These are phyloP conservation scores for Hydraecia micacea DNA, from an alignment of 2,888 invertebrate species.

Conservation along the genomic window DNA sequence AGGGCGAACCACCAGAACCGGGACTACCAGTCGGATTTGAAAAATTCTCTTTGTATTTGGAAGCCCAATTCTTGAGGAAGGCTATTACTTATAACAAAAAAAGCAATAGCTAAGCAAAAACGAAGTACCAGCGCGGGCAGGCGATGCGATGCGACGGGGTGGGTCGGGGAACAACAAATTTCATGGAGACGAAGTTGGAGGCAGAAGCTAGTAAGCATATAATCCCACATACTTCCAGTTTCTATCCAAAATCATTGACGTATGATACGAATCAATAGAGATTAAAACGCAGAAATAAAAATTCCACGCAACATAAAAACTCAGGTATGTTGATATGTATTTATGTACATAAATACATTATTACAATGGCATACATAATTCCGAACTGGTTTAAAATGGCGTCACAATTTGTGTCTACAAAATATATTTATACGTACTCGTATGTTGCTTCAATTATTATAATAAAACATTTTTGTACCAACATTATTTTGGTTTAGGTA, in stretches of 20 bases:
- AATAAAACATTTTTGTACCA: conserved; percentile 55
- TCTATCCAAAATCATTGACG: conserved; percentile 42
- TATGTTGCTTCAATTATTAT: conserved; percentile 53
- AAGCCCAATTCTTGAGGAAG: too few species aligned
- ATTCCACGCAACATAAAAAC: conserved; percentile 70
- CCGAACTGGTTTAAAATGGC: conserved; percentile 76
- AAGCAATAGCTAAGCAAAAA: too few species aligned
- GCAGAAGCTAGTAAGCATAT: background rate
- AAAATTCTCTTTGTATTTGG: too few species aligned
- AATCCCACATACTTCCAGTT: conserved; percentile 16
- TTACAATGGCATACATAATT: conserved; percentile 74
- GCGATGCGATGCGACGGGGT: too few species aligned
- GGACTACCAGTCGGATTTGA: too few species aligned
- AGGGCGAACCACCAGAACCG: too few species aligned
- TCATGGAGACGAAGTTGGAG: too few species aligned
- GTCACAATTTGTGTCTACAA: conserved; percentile 67
- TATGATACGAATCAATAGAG: conserved; percentile 42
- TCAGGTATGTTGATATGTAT: conserved; percentile 71
- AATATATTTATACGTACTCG: conserved; percentile 58
- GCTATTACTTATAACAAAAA: too few species aligned
- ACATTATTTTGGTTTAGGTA: conserved; percentile 43
- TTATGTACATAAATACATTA: conserved; percentile 76
- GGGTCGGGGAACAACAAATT: too few species aligned
- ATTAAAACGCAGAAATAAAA: conserved; percentile 66
- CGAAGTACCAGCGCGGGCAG: too few species aligned